Conservation (phyloP, 2,113 vertebrate species). For the Marmota flaviventris region DNA sequence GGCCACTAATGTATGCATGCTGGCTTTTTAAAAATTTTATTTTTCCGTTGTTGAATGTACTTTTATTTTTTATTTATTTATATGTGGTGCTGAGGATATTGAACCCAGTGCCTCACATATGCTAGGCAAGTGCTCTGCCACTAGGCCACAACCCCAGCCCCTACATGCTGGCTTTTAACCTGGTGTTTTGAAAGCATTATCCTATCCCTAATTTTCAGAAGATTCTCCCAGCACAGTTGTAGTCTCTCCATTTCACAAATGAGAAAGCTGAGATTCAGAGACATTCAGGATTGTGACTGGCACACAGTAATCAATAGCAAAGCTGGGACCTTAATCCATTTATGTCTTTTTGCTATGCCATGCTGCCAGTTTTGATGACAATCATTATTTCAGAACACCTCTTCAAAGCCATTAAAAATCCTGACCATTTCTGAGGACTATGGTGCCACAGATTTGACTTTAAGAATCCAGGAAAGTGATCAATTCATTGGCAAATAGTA, state of each 20-base stretch:
- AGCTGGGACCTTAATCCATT: neutral
- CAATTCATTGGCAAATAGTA: fast-evolving
- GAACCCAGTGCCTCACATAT: no score
- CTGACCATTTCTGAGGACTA: neutral
- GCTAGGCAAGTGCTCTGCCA: no score
- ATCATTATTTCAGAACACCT: neutral
- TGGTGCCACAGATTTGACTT: neutral
- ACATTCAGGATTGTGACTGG: fast-evolving
- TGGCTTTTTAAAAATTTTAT: neutral
- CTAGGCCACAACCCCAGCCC: no score
- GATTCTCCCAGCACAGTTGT: neutral
- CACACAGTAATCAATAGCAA: neutral
- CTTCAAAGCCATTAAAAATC: neutral
- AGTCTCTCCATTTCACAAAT: neutral
- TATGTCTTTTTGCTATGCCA: neutral
- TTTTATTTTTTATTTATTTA: no score
- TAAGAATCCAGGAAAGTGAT: neutral
- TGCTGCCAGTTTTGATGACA: no score
- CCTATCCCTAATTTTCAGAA: neutral
- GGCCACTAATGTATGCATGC: neutral
- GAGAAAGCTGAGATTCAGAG: neutral
- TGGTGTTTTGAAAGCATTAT: neutral
- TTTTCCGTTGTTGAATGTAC: no score
- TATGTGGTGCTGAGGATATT: no score
- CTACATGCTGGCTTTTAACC: neutral